phyloP scores from a whole-genome alignment of 1,140 invertebrate species.

The Vanessa atalanta region DNA sequence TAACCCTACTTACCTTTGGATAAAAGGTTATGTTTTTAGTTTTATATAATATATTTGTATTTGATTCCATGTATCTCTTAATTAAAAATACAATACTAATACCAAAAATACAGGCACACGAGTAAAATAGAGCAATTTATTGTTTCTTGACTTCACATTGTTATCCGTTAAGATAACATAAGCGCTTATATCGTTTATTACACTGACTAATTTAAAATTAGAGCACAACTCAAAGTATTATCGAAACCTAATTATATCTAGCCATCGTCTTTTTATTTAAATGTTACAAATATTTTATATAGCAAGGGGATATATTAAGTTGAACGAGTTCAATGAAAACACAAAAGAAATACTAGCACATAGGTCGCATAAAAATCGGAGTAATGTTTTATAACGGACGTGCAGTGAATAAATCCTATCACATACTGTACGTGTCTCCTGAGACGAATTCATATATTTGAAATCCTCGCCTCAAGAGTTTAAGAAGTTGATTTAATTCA shows the following conservation, averaged over 20 bases:
- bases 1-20: no score
- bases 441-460: conserved; percentile 16
- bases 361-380: conserved; percentile 68
- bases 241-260: background rate
- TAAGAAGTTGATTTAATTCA: background rate
- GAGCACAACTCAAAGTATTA: no score
- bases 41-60: no score
- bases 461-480: background rate
- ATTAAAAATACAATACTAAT: no score
- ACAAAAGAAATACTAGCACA: conserved; percentile 43
- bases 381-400: conserved; percentile 74
- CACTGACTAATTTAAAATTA: no score
- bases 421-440: conserved; percentile 44
- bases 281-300: conserved; percentile 32
- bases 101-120: no score
- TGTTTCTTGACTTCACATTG: no score
- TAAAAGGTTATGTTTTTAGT: no score
- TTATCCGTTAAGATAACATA: no score
- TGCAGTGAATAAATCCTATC: conserved; percentile 55
- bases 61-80: no score
- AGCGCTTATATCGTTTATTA: no score
- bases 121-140: no score
- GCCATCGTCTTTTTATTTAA: background rate
- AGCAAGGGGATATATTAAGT: conserved; percentile 51
- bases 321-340: conserved; percentile 60